Evolutionary conservation across 2,888 invertebrate genomes (phyloP).

Genomic region (Liodrosophila aerea): DNA sequence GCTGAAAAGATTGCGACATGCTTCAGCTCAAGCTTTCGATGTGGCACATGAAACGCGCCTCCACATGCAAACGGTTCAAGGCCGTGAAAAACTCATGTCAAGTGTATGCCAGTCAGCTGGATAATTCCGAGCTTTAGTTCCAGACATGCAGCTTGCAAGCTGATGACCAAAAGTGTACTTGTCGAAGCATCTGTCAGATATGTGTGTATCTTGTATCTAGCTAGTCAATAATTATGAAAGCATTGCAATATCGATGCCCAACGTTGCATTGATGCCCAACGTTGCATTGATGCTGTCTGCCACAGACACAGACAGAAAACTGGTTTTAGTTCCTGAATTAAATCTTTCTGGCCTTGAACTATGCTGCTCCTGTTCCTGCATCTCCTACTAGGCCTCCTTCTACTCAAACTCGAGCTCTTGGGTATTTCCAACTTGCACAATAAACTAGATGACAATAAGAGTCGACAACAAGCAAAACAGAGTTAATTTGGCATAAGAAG

Average conservation of each 20-base stretch:
- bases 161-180: conserved; percentile 14
- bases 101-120: conserved; percentile 6
- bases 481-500: conserved; percentile 18
- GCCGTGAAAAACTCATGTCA: conserved; percentile 12
- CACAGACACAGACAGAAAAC: conserved; percentile 14
- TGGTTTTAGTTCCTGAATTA: conserved; percentile 20
- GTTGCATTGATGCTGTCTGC: conserved; percentile 6
- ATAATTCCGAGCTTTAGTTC: not conserved
- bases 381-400: not conserved
- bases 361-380: conserved; percentile 30
- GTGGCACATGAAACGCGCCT: conserved; percentile 13
- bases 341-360: conserved; percentile 51
- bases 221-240: conserved; percentile 33
- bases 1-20: conserved; percentile 23
- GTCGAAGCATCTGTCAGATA: not conserved
- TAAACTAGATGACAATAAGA: conserved; percentile 53
- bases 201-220: conserved; percentile 17
- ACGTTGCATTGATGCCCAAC: conserved; percentile 11
- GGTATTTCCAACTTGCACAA: conserved; percentile 31
- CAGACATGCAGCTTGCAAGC: conserved; percentile 1
- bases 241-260: conserved; percentile 6
- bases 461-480: conserved; percentile 1
- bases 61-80: conserved; percentile 35
- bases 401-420: conserved; percentile 7
- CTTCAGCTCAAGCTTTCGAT: conserved; percentile 13